Conservation (phyloP, 2,888 invertebrate genomes). For the Reticulitermes lucifugus region DNA sequence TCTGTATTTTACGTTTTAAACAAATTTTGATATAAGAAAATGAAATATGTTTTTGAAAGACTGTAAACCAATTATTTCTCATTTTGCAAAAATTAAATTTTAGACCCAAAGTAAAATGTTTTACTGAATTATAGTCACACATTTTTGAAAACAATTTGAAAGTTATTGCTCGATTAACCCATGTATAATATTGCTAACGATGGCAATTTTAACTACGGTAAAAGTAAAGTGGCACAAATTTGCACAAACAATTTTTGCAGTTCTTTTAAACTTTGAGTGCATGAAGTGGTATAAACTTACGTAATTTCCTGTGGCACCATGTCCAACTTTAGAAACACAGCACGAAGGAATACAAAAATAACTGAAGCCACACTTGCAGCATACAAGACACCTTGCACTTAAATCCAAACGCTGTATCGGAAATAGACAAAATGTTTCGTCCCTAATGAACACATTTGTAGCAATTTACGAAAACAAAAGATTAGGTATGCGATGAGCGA, state of each 20-base stretch:
- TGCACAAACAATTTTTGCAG: no score
- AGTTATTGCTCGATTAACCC: neutral
- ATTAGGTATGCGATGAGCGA: no score
- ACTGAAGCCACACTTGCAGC: neutral
- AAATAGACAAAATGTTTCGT: neutral
- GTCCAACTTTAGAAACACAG: constrained; percentile 32
- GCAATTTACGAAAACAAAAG: neutral
- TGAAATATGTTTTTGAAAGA: no score
- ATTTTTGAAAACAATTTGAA: neutral
- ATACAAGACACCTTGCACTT: neutral
- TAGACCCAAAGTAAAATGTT: no score
- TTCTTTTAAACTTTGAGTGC: no score
- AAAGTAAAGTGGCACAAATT: no score
- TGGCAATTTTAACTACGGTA: no score
- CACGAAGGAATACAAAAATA: constrained; percentile 30
- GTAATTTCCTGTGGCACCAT: constrained; percentile 9
- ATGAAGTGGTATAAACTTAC: constrained; percentile 10
- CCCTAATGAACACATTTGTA: neutral
- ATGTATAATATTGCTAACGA: neutral
- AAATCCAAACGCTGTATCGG: neutral
- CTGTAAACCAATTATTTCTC: no score
- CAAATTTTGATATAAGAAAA: no score
- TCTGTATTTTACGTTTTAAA: no score
- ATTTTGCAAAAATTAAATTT: no score
- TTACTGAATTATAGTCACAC: neutral